Evolutionary conservation across 2,797 vertebrate genomes (phyloP), one percentile per base, ranked within the genome.

Genomic region (Hapalemur alaotrensis): DNA sequence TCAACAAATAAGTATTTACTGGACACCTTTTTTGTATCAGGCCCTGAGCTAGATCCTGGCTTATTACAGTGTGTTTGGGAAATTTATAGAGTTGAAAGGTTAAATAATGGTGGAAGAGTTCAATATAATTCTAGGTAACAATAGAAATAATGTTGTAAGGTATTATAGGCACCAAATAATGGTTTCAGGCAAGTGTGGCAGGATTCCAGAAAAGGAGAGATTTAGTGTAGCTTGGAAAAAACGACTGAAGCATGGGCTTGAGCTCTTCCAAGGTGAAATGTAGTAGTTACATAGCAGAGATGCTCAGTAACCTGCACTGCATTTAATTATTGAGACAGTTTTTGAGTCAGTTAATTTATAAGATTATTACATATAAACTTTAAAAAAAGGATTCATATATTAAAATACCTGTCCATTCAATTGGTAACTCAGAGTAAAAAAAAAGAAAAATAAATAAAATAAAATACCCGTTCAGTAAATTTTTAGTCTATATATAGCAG

Each of bases 271-370:
- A 78, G 67, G 30, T 92, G 30, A 85, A 52, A 67, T 50, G 35
- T 10, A 86, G 15, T 81, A 65, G 79, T 88, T 86, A n/a, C 7
- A 14, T 78, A 89, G 30, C 38, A 59, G n/a, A 78, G 61, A 72
- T 85, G 50, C 2, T 91, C 54, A 95, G 18, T 54, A 91, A 85
- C 11, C 20, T 54, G 22, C 4, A 10, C 20, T 61, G 28, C 4
- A 10, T 93, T 91, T 93, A 89, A 70, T 89, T 83, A 20, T 90
- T 84, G 70, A 38, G 35, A 79, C 23, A 70, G 85, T 80, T 93
- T 84, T 93, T 81, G 59, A 94, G 28, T 63, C 43, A 69, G 48
- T 89, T 93, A 84, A 93, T 92, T 91, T 90, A 32, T 23, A 61
- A 41, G 43, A 93, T 92, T 79, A 23, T 93, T 93, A 79, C 4